A percentile compares a stretch with the other conserved stretches of the same genome.
Conservation (phyloP, 2,888 invertebrate species). For the Drosophila phalerata region DNA sequence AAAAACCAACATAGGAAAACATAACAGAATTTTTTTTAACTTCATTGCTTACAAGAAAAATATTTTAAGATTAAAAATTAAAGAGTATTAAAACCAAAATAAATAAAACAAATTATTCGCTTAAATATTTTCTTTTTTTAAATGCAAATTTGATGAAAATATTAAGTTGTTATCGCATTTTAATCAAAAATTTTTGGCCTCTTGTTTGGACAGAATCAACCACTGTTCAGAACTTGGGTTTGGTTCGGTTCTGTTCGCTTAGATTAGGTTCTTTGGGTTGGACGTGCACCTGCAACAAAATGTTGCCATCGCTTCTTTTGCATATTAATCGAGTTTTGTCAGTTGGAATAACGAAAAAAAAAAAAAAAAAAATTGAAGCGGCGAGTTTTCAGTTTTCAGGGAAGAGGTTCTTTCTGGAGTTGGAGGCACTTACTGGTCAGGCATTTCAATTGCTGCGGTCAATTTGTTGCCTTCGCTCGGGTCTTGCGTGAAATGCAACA, state of each 20-base stretch:
- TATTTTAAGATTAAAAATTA: no score
- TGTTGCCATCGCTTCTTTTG: conserved; percentile 48
- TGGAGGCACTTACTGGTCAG: conserved; percentile 28
- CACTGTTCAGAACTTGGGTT: neutral
- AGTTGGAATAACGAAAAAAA: conserved; percentile 31
- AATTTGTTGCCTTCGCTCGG: conserved; percentile 10
- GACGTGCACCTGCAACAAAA: conserved; percentile 56
- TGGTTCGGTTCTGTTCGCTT: conserved; percentile 6
- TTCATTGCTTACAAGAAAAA: no score
- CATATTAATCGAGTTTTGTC: conserved; percentile 70
- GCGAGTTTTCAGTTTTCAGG: neutral
- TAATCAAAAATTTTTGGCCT: no score
- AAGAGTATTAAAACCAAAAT: no score
- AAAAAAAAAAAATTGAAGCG: conserved; percentile 41
- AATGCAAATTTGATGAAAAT: no score
- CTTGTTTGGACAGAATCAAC: no score
- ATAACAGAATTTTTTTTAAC: no score
- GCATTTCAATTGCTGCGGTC: conserved; percentile 70
- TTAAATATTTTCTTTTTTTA: no score
- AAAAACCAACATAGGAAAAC: no score
- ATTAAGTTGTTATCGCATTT: no score
- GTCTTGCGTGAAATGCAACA: conserved; percentile 76
- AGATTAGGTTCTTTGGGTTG: conserved; percentile 1
- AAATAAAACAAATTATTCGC: no score
- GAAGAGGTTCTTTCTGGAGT: neutral